These are phyloP conservation scores for Siniperca scherzeri DNA, from an alignment of 2,797 vertebrate genomes.

Conservation along the genomic window DNA sequence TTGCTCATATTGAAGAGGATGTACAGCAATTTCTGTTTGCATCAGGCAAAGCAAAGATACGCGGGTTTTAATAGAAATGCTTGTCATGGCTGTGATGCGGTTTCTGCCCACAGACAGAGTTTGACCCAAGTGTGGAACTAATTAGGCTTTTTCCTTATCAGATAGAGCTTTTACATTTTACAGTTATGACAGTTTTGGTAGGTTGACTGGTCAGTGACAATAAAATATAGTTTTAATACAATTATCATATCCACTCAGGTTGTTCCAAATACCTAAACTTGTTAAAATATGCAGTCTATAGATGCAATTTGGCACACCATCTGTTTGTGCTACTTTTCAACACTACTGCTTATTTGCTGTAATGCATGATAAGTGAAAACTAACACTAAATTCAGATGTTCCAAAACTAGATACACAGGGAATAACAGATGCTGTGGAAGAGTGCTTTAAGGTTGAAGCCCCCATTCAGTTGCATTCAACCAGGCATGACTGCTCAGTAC, in stretches of 20 bases:
- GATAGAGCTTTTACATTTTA: neutral
- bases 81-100: conserved; percentile 3
- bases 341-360: neutral
- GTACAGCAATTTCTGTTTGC: neutral
- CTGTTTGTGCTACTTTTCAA: neutral
- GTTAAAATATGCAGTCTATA: neutral
- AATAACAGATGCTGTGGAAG: neutral
- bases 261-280: neutral
- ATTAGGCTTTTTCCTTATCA: neutral
- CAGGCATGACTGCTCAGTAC: conserved; percentile 1
- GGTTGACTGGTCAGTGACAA: neutral
- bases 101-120: neutral
- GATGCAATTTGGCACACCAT: neutral
- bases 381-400: neutral
- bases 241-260: neutral
- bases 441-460: neutral
- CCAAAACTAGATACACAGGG: neutral
- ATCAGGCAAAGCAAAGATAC: neutral
- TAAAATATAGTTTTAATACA: neutral
- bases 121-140: neutral
- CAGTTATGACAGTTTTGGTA: neutral
- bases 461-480: conserved; percentile 5
- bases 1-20: neutral
- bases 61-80: neutral
- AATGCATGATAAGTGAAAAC: neutral